Conservation (phyloP, 2,888 invertebrate genomes). For the Caenorhabditis sulstoni region DNA sequence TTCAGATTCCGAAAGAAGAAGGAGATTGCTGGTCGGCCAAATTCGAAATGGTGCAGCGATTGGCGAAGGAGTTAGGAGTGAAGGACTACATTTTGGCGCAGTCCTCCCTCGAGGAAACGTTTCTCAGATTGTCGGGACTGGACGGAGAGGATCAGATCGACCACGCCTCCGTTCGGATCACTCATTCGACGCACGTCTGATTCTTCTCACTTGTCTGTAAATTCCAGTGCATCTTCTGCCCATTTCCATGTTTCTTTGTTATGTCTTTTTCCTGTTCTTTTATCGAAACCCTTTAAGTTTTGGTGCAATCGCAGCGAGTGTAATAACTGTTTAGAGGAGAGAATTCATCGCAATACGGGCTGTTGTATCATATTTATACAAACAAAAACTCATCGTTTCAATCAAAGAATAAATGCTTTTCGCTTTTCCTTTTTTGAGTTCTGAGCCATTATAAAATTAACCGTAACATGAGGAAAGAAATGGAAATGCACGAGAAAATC, state of each 20-base stretch:
- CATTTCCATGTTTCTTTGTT: conserved; percentile 9
- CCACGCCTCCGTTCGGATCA: conserved; percentile 3
- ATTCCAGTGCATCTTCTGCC: conserved; percentile 25
- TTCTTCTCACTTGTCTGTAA: conserved; percentile 20
- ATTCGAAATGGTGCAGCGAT: conserved; percentile 67
- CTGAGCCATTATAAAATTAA: conserved; percentile 23
- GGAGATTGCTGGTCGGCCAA: conserved; percentile 71
- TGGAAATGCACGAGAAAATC: conserved; percentile 35
- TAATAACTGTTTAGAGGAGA: not conserved
- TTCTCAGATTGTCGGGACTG: conserved; percentile 67
- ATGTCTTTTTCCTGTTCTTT: not conserved
- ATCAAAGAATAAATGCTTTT: conserved; percentile 19
- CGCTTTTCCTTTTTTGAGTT: conserved; percentile 3
- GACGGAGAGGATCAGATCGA: conserved; percentile 44
- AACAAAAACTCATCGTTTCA: conserved; percentile 13
- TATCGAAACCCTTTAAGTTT: conserved; percentile 22
- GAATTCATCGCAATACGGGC: not conserved
- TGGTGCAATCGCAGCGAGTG: conserved; percentile 3
- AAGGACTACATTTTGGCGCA: conserved; percentile 78
- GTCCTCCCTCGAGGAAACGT: conserved; percentile 78
- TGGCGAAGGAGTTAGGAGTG: conserved; percentile 65
- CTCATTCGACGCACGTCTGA: conserved; percentile 41
- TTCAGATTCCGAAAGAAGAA: conserved; percentile 66
- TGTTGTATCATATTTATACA: conserved; percentile 28
- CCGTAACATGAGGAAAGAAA: conserved; percentile 34